Evolutionary conservation across 2,797 vertebrate genomes (phyloP).

Genomic region (Alosa sapidissima): DNA sequence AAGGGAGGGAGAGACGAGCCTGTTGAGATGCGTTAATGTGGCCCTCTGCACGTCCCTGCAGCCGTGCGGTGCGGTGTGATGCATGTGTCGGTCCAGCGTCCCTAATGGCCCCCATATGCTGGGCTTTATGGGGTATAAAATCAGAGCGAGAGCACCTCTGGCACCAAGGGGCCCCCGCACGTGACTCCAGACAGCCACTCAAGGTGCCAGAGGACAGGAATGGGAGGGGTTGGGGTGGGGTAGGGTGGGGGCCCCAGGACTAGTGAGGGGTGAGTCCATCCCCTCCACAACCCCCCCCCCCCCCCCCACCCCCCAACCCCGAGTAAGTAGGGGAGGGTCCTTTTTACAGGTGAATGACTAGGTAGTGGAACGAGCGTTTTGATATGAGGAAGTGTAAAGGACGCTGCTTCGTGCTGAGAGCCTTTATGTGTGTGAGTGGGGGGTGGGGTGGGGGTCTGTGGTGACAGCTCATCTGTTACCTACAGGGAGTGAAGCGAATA

Average conservation of each 20-base stretch:
- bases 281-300: neutral
- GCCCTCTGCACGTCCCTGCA: neutral
- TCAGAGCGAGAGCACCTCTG: neutral
- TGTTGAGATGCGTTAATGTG: neutral
- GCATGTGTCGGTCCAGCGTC: neutral
- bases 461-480: conserved; percentile 21
- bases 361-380: neutral
- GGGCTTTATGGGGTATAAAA: neutral
- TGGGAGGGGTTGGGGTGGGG: neutral
- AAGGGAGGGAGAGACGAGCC: neutral
- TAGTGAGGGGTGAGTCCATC: neutral
- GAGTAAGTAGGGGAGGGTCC: neutral
- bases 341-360: neutral
- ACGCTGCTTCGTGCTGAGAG: neutral
- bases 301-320: too few relatives aligned
- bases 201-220: neutral
- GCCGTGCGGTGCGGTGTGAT: neutral
- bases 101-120: neutral
- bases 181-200: neutral
- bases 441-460: neutral
- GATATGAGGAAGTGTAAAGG: neutral
- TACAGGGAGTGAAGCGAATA: neutral
- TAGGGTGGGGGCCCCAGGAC: neutral
- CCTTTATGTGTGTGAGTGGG: neutral
- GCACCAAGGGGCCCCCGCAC: neutral